Base-by-base conservation (phyloP, 92 coral and sea anemone genomes). In the Heteractis magnifica region DNA sequence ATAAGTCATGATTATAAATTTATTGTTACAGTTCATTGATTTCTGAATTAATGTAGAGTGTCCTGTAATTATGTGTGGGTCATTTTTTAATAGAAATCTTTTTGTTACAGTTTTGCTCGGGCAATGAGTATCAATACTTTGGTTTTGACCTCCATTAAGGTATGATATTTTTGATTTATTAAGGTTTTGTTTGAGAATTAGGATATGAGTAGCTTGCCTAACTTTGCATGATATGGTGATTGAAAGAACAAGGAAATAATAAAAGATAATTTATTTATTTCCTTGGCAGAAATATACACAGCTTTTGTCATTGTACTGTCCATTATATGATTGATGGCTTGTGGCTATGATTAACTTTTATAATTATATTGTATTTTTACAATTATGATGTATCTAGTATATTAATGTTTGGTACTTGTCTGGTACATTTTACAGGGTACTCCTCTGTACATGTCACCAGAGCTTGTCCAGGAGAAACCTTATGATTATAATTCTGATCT, bases 81-180 rank as follows among this genome's bases (percentile, higher is more conserved):
- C 44, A 34, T 34, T 2, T 34, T 34, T 34, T 81, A 26, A 44
- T 1, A 18, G 2, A 6, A 80, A 18, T 48, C 11, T 44, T 85
- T 72, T 52, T 76, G 70, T 55, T 86, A 50, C 70, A 96, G 99
- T 50, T 96, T 96, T 94, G 99, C 99, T 52, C 83, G 99, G 59
- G 98, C 99, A 15, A 96, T 96, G 99, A 96, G 99, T 70, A 93
- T 96, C 50, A 96, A 96, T 89, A 96, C 99, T 56, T 90, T 96
- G 56, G 99, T 96, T 41, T 77, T 96, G 70, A 96, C 99, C n/a
- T 96, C 99, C 52, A 96, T 96, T 52, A 96, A 96, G 96, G 99
- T 94, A 88, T 49, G 0, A 16, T 34, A 34, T 34, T 34, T 34
- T 34, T 2, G 3, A 34, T 34, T 34, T 34, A 34, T 34, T 34